These are phyloP conservation scores for Ecliptopera silaceata DNA, from an alignment of 2,888 invertebrate species.

Conservation along the genomic window DNA sequence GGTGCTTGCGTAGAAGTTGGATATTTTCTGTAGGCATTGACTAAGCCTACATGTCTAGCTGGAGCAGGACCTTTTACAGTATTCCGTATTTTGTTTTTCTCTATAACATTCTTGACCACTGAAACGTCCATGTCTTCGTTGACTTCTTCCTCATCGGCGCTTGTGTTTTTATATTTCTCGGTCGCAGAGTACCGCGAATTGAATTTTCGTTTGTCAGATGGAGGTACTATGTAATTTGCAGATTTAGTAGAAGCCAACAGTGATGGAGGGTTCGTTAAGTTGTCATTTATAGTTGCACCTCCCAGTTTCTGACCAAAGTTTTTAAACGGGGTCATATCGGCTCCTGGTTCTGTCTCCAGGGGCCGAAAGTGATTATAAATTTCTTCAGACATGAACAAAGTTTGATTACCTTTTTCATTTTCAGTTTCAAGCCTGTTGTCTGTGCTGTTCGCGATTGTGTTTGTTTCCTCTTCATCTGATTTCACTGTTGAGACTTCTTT, in stretches of 20 bases:
- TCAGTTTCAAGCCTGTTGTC: constrained; percentile 62
- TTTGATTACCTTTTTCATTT: constrained; percentile 76
- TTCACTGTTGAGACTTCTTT: constrained; percentile 40
- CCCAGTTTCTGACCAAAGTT: constrained; percentile 87
- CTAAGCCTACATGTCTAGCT: constrained; percentile 70
- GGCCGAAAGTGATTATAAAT: constrained; percentile 86
- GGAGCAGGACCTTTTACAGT: constrained; percentile 79
- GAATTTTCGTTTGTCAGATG: constrained; percentile 69
- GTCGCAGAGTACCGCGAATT: constrained; percentile 76
- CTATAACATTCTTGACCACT: constrained; percentile 80
- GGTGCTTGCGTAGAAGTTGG: constrained; percentile 59
- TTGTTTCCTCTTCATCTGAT: constrained; percentile 50
- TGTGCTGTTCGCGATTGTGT: constrained; percentile 65
- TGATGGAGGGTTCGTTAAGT: constrained; percentile 73
- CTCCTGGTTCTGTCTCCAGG: constrained; percentile 84
- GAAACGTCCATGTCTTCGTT: constrained; percentile 85
- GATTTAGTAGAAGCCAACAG: constrained; percentile 77
- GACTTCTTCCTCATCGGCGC: constrained; percentile 80
- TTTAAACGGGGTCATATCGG: constrained; percentile 87
- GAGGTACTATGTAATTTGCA: constrained; percentile 70
- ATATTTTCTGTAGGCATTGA: constrained; percentile 75
- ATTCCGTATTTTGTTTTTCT: constrained; percentile 79
- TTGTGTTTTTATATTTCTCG: constrained; percentile 75
- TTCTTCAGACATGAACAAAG: constrained; percentile 83
- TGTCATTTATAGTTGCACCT: constrained; percentile 65